phyloP scores from a whole-genome alignment of 2,113 vertebrate species.

The Protobothrops flavoviridis region DNA sequence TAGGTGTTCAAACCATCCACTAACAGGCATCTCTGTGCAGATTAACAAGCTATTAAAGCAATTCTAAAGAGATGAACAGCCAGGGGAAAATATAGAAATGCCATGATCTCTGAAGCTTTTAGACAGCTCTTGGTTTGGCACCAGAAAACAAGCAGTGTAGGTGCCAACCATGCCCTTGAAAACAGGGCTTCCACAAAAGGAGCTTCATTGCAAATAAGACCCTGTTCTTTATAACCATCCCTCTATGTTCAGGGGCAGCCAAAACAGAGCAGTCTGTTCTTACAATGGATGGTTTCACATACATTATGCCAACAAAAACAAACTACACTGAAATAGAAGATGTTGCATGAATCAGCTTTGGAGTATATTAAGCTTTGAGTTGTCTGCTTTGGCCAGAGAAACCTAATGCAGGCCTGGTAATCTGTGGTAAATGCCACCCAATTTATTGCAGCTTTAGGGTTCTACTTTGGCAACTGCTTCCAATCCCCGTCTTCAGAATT shows the following conservation, averaged over 20 bases:
- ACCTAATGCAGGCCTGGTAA: not conserved
- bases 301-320: not conserved
- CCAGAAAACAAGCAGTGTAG: not conserved
- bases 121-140: not conserved
- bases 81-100: not conserved
- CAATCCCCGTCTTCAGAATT: not conserved
- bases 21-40: not conserved
- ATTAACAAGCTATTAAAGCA: not conserved
- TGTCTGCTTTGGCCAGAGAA: constrained; percentile 30
- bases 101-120: not conserved
- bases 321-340: not conserved
- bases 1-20: not conserved
- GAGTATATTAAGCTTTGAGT: constrained; percentile 13
- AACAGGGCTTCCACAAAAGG: not conserved
- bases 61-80: not conserved
- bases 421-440: constrained; percentile 24
- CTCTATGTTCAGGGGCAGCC: not conserved
- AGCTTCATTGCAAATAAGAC: not conserved
- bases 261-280: not conserved
- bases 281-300: not conserved
- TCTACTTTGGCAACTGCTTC: not conserved
- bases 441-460: constrained; percentile 25
- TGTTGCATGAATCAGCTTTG: not conserved
- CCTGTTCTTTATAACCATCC: not conserved
- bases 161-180: not conserved